Evolutionary conservation across 2,113 vertebrate genomes (phyloP).

Genomic region (Tringa solitaria): DNA sequence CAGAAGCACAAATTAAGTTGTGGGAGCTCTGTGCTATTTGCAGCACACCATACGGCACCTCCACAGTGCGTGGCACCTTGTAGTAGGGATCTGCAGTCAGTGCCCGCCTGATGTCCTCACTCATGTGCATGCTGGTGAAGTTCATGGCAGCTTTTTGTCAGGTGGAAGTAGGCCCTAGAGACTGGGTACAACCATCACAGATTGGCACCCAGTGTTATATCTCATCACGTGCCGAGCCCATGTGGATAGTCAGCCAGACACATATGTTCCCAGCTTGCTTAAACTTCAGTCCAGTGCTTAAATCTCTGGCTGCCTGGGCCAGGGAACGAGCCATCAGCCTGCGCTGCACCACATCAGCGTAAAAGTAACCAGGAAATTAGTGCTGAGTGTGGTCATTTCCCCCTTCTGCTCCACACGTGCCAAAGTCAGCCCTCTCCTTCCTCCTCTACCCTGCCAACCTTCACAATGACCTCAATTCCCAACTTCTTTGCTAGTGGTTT

Average conservation of each 20-base stretch:
- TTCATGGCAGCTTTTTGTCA: background rate
- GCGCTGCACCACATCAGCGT: background rate
- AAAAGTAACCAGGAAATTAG: background rate
- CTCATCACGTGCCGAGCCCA: background rate
- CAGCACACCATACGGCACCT: background rate
- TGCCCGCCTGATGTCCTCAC: background rate
- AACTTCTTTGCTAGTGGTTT: background rate
- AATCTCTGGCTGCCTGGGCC: background rate
- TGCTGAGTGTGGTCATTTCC: background rate
- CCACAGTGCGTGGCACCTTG: rapidly evolving
- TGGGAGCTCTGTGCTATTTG: background rate
- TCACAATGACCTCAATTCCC: background rate
- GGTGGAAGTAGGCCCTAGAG: background rate
- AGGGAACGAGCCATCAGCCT: background rate
- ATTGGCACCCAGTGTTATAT: background rate
- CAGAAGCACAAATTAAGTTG: background rate
- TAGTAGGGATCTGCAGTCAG: background rate
- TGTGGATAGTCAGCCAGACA: background rate
- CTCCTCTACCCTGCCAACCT: background rate
- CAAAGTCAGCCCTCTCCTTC: background rate
- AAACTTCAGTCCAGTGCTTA: background rate
- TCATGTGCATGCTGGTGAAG: background rate
- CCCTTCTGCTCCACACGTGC: background rate
- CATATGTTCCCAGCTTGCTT: background rate
- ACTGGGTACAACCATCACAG: background rate